These are phyloP conservation scores for Troides helena DNA, from an alignment of 2,888 invertebrate species.

Conservation along the genomic window DNA sequence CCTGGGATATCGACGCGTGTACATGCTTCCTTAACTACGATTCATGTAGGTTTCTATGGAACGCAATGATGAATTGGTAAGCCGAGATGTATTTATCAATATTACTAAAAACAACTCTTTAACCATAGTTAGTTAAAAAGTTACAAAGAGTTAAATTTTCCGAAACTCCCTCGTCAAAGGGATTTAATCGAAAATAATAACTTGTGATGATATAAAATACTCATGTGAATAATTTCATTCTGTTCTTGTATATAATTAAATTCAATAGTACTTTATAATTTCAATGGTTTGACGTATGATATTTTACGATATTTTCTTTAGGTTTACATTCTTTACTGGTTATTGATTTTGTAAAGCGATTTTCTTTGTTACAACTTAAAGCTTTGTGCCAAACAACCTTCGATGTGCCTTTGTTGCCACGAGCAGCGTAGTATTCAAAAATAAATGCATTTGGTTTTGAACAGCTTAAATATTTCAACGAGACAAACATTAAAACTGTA, in stretches of 20 bases:
- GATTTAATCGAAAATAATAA: neutral
- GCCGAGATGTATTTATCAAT: neutral
- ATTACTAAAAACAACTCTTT: no score
- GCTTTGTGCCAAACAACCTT: constrained; percentile 7
- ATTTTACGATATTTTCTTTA: neutral
- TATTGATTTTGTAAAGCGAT: constrained; percentile 8
- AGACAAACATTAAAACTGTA: neutral
- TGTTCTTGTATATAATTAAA: no score
- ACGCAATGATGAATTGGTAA: neutral
- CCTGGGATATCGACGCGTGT: neutral
- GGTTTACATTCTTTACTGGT: neutral
- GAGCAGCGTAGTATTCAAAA: constrained; percentile 6
- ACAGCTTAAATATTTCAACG: neutral
- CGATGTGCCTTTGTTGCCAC: constrained; percentile 4
- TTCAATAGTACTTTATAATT: no score
- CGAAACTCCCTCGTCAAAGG: no score
- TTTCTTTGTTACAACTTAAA: constrained; percentile 17
- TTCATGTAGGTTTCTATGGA: neutral
- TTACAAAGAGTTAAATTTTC: neutral
- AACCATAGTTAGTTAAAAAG: neutral
- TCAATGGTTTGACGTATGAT: neutral
- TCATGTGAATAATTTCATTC: no score
- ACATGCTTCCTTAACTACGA: neutral
- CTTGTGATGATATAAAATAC: no score
- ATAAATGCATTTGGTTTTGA: neutral